Evolutionary conservation across 2,888 invertebrate species (phyloP).

Genomic region (Ametastegia equiseti): DNA sequence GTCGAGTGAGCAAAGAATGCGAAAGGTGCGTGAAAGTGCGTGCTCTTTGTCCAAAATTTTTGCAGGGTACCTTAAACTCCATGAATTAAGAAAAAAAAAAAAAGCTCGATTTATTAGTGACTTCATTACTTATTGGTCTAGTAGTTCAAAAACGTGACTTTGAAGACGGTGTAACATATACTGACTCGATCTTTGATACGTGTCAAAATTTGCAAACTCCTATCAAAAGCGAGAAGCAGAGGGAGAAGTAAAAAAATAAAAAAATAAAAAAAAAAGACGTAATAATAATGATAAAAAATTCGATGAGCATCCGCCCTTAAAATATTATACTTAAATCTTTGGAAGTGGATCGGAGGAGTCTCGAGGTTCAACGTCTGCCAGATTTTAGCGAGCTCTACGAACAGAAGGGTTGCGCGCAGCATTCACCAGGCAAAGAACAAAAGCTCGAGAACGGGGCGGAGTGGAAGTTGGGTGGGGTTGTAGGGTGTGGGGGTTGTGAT

Average conservation of each 20-base stretch:
- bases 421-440: constrained; percentile 45
- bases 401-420: constrained; percentile 44
- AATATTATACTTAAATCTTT: constrained; percentile 16
- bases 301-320: neutral
- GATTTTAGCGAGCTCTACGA: constrained; percentile 29
- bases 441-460: constrained; percentile 41
- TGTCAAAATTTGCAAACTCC: too few relatives aligned
- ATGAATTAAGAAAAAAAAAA: constrained; percentile 66
- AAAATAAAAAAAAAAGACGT: neutral
- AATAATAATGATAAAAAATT: neutral
- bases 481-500: too few relatives aligned
- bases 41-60: constrained; percentile 57
- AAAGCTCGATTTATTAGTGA: constrained; percentile 60
- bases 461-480: constrained; percentile 66
- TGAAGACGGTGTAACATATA: too few relatives aligned
- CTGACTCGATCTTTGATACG: too few relatives aligned
- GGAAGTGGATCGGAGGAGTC: neutral
- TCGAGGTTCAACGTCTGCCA: neutral
- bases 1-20: neutral
- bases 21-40: neutral
- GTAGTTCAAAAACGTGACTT: too few relatives aligned
- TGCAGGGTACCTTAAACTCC: constrained; percentile 48
- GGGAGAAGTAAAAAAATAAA: neutral
- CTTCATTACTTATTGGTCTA: too few relatives aligned
- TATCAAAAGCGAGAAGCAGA: too few relatives aligned